Base-by-base conservation (phyloP, 2,888 invertebrate genomes). In the Cyclophora punctaria region DNA sequence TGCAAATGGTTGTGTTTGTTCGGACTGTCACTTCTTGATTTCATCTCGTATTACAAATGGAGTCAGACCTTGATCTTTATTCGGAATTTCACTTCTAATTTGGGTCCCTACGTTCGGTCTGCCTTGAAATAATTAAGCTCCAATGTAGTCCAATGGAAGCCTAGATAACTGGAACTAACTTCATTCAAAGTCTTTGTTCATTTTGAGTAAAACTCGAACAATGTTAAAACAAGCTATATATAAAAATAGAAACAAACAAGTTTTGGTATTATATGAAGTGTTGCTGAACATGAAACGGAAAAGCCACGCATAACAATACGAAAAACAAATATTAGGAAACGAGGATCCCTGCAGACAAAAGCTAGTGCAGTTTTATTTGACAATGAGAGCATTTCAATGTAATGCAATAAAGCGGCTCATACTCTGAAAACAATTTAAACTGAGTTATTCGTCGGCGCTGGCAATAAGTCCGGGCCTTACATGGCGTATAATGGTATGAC, bases 401-500 rank as follows among this genome's bases (percentile, higher is more conserved):
- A 77, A 76, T 68, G 77, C 75, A 78, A 80, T 81, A 83, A 78
- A 80, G 68, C 65, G 67, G 64, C 69, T 76, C 70, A 74, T 78
- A 71, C 72, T 71, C 71, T 64, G 68, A 83, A 83, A 83, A 85
- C 83, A 84, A 84, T 86, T 87, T 82, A 79, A 83, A 80, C 73
- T 81, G 81, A 84, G 73, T 83, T 84, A 86, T 86, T 77, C 72
- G 69, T 76, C 68, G 63, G 58, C 69, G 71, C 72, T 75, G 79
- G 85, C 83, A 81, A 77, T 85, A 87, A 87, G 84, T 87, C 80
- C 68, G 64, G 67, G 80, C 77, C 78, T 82, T 86, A 87, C 86
- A 85, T 80, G 80, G 74, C 83, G 82, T 83, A 87, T 87, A 88
- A 87, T 88, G 80, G 86, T 86, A 83, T 83, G 83, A 87, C 85